These are phyloP conservation scores for Drosophila quasianomalipes DNA, from an alignment of 2,888 invertebrate species.

Conservation along the genomic window DNA sequence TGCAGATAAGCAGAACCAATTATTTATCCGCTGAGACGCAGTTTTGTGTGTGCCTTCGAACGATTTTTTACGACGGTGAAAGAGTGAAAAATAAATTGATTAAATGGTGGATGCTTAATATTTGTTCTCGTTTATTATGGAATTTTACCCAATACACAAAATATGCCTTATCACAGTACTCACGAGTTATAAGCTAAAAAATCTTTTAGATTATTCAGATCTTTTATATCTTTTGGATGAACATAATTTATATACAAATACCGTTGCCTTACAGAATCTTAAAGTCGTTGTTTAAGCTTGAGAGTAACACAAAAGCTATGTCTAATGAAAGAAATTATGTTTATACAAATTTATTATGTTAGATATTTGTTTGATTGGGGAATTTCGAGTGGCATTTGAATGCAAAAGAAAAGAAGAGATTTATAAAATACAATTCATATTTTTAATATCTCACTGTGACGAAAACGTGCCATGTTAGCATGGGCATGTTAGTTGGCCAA, in stretches of 20 bases:
- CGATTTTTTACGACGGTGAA: slow-evolving; percentile 10
- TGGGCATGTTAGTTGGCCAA: background rate
- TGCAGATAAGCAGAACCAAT: slow-evolving; percentile 12
- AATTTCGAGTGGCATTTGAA: background rate
- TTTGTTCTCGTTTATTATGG: background rate
- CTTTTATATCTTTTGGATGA: background rate
- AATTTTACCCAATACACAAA: no score
- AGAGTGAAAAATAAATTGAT: background rate
- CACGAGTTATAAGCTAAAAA: no score
- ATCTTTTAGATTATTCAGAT: background rate
- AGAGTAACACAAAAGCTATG: slow-evolving; percentile 1
- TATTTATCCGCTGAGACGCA: slow-evolving; percentile 19
- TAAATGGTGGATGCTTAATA: background rate
- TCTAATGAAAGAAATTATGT: background rate
- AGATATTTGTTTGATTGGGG: background rate
- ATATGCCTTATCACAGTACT: background rate
- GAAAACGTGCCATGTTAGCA: background rate
- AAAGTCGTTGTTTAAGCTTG: background rate
- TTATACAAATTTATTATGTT: background rate
- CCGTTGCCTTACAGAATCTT: background rate
- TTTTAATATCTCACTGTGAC: background rate
- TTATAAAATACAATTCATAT: background rate
- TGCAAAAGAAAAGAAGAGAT: background rate
- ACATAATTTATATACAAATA: background rate
- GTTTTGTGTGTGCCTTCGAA: background rate